Evolutionary conservation across 1,140 invertebrate species (phyloP), one percentile per base, ranked within the genome.

Genomic region (Drosophila tani): DNA sequence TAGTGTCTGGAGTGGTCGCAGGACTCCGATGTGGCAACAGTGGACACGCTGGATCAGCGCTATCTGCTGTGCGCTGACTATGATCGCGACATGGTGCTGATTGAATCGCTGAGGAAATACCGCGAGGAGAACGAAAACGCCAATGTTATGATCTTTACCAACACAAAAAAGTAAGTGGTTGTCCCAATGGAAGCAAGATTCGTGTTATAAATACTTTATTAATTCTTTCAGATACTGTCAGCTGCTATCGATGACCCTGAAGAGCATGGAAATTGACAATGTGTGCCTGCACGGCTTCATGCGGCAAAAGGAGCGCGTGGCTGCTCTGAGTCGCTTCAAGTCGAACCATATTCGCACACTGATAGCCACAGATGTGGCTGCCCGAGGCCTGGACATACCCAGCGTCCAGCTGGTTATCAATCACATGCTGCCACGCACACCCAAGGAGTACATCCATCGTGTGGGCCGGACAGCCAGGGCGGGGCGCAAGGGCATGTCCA

Each of bases 381-480:
- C 98, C 75, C 95, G 98, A 94, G 98, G 98, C 81, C 93, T 98
- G 21, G 97, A 98, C 84, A 97, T 98, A 91, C 96, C 97, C 4
- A 95, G 96, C 58, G 98, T 99, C 4, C 95, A 99, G 92, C 94
- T 99, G 66, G 97, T 99, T 0, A 95, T 99, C 1, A 99, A 99
- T 94, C 97, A 99, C 92, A 96, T 96, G 81, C 95, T 99, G 78
- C 99, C 98, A 0, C 96, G 96, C 63, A 95, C 96, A 70, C 95
- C 97, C 1, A 98, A 98, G 91, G 97, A 98, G 86, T 99, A 99
- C 93, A 96, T 99, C 84, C 99, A 99, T 93, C 94, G 99, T 82
- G 98, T 99, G 17, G 99, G 99, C 41, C 94, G 99, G 90, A 99
- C 99, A 53, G 99, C 99, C 6, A 95, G 99, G 86, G 98, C 98